Evolutionary conservation across 2,888 invertebrate species (phyloP).

Genomic region (Epistrophe eligans): DNA sequence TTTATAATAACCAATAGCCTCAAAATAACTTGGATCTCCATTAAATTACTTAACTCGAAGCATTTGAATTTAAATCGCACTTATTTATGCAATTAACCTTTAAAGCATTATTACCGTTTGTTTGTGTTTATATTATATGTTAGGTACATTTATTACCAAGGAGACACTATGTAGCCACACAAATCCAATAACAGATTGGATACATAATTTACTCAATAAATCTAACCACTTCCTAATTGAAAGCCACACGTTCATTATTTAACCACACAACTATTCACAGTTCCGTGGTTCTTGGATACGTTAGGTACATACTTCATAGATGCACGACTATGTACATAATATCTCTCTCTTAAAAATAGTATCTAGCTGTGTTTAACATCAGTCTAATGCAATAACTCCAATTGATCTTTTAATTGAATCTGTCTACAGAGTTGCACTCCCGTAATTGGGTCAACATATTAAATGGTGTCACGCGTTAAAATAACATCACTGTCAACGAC

Average conservation of each 20-base stretch:
- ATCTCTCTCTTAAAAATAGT: background rate
- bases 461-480: slow-evolving; percentile 55
- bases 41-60: background rate
- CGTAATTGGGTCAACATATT: slow-evolving; percentile 67
- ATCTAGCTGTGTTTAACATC: background rate
- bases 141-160: background rate
- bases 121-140: background rate
- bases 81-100: slow-evolving; percentile 19
- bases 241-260: slow-evolving; percentile 46
- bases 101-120: background rate
- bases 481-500: background rate
- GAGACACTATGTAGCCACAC: slow-evolving; percentile 10
- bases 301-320: background rate
- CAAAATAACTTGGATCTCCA: background rate
- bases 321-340: background rate
- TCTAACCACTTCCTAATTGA: slow-evolving; percentile 66
- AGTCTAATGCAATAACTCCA: slow-evolving; percentile 62
- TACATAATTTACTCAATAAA: slow-evolving; percentile 56
- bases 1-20: background rate
- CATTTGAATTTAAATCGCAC: slow-evolving; percentile 1
- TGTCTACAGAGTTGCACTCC: slow-evolving; percentile 18
- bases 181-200: slow-evolving; percentile 33
- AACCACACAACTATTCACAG: slow-evolving; percentile 38
- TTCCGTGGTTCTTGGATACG: slow-evolving; percentile 35
- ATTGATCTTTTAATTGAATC: slow-evolving; percentile 60